Evolutionary conservation across 2,113 vertebrate species (phyloP).

Genomic region (Dicaeum eximium): DNA sequence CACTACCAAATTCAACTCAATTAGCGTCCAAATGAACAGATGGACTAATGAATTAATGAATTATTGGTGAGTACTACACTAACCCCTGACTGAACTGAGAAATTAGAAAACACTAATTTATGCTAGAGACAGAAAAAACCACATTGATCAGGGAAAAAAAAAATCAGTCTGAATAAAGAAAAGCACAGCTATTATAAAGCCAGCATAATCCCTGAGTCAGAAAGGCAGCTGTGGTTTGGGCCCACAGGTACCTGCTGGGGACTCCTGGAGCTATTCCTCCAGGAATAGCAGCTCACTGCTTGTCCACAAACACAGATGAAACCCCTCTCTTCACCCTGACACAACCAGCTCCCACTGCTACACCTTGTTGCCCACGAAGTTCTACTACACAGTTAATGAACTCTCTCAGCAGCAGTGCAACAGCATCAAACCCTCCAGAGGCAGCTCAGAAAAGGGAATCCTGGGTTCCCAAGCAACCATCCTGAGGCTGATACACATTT

Average conservation of each 20-base stretch:
- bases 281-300: neutral
- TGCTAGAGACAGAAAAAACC: neutral
- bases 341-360: neutral
- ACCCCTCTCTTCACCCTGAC: neutral
- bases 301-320: neutral
- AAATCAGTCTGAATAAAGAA: neutral
- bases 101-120: constrained; percentile 38
- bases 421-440: neutral
- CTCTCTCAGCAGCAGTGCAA: neutral
- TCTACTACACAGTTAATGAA: neutral
- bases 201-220: neutral
- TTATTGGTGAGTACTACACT: neutral
- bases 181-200: neutral
- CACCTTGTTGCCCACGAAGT: neutral
- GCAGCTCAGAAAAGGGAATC: neutral
- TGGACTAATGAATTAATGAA: constrained; percentile 48
- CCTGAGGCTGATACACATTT: neutral
- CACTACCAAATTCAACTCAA: constrained; percentile 41
- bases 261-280: neutral
- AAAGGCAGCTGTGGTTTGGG: neutral
- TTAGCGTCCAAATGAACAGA: constrained; percentile 44
- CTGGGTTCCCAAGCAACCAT: neutral
- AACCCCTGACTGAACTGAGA: neutral
- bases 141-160: neutral
- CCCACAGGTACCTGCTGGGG: neutral